Conservation (phyloP, 2,113 vertebrate species). For the Edolisoma coerulescens region DNA sequence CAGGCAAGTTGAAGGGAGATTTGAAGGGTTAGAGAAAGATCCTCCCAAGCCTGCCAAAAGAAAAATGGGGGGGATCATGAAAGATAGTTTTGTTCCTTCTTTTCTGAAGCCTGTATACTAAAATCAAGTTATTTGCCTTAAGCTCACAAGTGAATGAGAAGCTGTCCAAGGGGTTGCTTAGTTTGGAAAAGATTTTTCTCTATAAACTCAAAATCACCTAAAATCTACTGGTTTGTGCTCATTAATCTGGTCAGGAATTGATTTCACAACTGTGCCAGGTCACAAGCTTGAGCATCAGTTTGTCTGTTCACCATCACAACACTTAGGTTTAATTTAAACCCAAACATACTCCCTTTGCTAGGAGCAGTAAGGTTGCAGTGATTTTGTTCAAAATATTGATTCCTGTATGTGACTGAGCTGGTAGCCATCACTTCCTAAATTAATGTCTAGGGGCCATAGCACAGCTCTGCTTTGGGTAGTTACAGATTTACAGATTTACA, state of each 20-base stretch:
- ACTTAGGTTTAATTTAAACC: not conserved
- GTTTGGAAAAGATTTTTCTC: not conserved
- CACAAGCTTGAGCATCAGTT: not conserved
- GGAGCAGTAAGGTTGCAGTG: not conserved
- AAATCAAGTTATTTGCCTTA: not conserved
- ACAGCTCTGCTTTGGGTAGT: not conserved
- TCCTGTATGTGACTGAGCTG: not conserved
- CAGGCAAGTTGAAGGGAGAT: not conserved
- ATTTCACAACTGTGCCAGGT: not conserved
- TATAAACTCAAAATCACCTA: not conserved
- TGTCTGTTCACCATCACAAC: not conserved
- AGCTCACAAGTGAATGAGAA: not conserved
- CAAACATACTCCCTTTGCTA: not conserved
- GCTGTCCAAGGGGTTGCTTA: not conserved
- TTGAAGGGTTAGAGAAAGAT: not conserved
- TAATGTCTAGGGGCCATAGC: not conserved
- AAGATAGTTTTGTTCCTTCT: not conserved
- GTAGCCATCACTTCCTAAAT: not conserved
- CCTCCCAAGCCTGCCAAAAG: not conserved
- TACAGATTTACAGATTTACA: not conserved
- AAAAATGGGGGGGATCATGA: not conserved
- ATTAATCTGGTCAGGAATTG: not conserved
- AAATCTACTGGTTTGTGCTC: not conserved
- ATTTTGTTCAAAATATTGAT: not conserved
- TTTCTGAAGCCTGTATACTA: not conserved